Percentiles rank a stretch among this genome's conserved stretches.
Evolutionary conservation across 2,797 vertebrate species (phyloP).

Genomic region (Pampus argenteus): DNA sequence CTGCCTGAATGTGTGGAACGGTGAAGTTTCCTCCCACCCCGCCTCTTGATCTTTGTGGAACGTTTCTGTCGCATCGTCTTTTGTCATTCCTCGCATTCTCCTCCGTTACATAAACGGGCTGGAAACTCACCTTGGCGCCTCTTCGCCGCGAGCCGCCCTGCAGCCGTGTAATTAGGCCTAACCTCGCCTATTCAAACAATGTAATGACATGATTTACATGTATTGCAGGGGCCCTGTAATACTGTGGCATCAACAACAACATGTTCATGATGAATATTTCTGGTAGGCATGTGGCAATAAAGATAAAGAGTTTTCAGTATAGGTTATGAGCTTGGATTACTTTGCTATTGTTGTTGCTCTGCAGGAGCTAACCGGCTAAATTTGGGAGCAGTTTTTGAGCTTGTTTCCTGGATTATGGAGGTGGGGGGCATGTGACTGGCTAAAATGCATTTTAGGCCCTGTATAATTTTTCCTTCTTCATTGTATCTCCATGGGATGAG

Average conservation of each 20-base stretch:
- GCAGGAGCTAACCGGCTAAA: too few species aligned
- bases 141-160: constrained; percentile 46
- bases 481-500: background rate
- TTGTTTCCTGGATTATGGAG: background rate
- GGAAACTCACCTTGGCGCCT: constrained; percentile 62
- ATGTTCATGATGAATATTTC: constrained; percentile 13
- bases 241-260: constrained; percentile 28
- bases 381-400: too few species aligned
- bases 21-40: constrained; percentile 17
- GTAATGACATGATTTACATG: constrained; percentile 74
- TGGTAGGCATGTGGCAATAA: background rate
- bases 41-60: constrained; percentile 29
- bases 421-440: too few species aligned
- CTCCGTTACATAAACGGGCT: constrained; percentile 53
- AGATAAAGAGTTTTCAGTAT: background rate
- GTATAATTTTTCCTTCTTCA: background rate
- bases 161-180: constrained; percentile 76
- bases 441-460: background rate
- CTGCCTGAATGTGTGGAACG: constrained; percentile 56
- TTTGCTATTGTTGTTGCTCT: too few species aligned
- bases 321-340: background rate
- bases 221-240: constrained; percentile 26
- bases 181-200: constrained; percentile 68
- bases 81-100: constrained; percentile 79
- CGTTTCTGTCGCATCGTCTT: constrained; percentile 34